These are phyloP conservation scores for Pagrus major DNA, from an alignment of 2,113 vertebrate genomes.

Conservation along the genomic window DNA sequence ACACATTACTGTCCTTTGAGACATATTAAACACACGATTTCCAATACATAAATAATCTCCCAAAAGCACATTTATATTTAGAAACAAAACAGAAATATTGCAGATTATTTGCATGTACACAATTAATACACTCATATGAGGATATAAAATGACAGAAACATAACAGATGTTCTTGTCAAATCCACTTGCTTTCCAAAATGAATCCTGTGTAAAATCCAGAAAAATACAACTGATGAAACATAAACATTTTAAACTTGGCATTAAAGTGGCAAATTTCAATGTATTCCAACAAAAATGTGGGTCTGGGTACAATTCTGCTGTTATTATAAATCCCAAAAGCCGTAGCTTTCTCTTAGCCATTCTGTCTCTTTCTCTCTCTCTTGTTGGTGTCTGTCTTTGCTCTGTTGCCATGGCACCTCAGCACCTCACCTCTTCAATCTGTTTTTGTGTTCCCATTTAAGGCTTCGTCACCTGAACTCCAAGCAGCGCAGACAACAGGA, in stretches of 20 bases:
- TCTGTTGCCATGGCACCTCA: conserved; percentile 79
- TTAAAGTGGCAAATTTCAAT: background rate
- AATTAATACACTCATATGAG: too few species aligned
- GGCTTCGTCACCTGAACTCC: conserved; percentile 70
- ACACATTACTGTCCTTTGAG: background rate
- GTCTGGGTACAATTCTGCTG: conserved; percentile 7
- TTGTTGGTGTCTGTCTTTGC: conserved; percentile 40
- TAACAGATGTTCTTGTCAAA: too few species aligned
- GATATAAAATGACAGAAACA: too few species aligned
- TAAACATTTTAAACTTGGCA: background rate
- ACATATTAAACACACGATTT: background rate
- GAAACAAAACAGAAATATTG: background rate
- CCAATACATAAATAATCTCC: background rate
- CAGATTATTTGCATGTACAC: background rate
- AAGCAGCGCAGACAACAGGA: conserved; percentile 1
- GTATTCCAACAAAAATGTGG: background rate
- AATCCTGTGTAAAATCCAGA: background rate
- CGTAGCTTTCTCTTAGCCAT: background rate
- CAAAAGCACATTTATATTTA: background rate
- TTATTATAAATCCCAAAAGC: conserved; percentile 26
- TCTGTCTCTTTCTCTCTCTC: background rate
- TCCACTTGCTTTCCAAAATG: too few species aligned
- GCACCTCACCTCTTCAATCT: conserved; percentile 68
- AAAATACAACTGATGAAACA: background rate
- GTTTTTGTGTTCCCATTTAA: conserved; percentile 74